Evolutionary conservation across 2,113 vertebrate genomes (phyloP), one percentile per base, ranked within the genome.

Genomic region (Notothenia rossii): DNA sequence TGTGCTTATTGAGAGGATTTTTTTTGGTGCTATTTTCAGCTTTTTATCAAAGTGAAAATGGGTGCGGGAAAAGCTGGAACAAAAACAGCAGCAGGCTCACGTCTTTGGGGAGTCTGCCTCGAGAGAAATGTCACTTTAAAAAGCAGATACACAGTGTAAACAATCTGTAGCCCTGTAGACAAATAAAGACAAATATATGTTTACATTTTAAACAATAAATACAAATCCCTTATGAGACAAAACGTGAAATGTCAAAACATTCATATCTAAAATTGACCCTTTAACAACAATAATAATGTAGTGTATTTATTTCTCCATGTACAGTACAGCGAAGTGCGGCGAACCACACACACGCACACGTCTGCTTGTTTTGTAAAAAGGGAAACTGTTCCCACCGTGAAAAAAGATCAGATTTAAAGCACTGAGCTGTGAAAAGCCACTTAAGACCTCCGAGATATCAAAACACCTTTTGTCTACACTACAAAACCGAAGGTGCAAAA

Each of bases 121-220:
- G 0, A 17, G 74, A 63, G 76, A 76, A 82, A 86, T 72, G 86
- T 81, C 83, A 81, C 88, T 86, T 88, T 72, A 22, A 67, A 77
- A 83, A 84, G 22, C 33, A 36, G n/a, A 36, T 56, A 13, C 69
- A 83, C 65, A 77, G 61, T 83, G 87, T 85, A 85, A 88, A 86
- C 70, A 67, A 61, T 64, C 48, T 81, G 25, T 72, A 85, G 82
- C 80, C 78, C 86, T 90, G 77, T 77, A 76, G 70, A 85, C 79
- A 64, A 25, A 25, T 25, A 25, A 49, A 65, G 46, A 82, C 56
- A 51, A 55, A 50, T 61, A 13, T 10, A 51, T 36, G 36, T 68
- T 68, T 48, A 43, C 7, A 43, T 73, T 56, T 63, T 58, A 18
- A 53, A 72, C 65, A 79, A 77, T 72, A 80, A 49, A 77, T 51